Evolutionary conservation across 2,113 vertebrate genomes (phyloP), one percentile per base, ranked within the genome.

Genomic region (Orthonyx spaldingii): DNA sequence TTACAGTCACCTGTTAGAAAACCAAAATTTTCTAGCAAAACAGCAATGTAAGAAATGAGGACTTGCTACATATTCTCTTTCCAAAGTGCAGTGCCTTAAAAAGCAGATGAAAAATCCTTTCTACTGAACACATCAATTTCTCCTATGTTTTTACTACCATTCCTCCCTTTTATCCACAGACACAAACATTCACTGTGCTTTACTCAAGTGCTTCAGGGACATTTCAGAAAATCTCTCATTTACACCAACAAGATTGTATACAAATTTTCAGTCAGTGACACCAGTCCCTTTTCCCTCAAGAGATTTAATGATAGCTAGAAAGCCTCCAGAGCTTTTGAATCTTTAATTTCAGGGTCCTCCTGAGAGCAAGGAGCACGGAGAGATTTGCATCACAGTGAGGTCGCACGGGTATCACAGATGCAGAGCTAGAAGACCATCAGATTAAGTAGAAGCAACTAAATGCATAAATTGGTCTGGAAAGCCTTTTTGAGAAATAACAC

Each of bases 321-420:
- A 89, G 16, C 47, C 44, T 75, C 44, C 0, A 0, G 64, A 91
- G 79, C 75, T 88, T 90, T 44, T 88, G 85, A 84, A 86, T 83
- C 52, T 92, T 89, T 83, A 71, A 95, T 92, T 83, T 74, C 68
- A 93, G 50, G 4, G 46, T 46, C 63, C 33, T 87, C 33, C 55
- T 86, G 90, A 81, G 68, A 93, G 76, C 64, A 88, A 77, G 60
- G 52, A 81, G n/a, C 20, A n/a, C 35, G 2, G 10, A 84, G 49
- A 84, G 16, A 78, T 84, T 70, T 42, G 16, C 42, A 92, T 88
- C 82, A 39, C 68, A 17, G 39, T 14, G 55, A 76, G 22, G 59
- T 64, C 1, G 0, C n/a, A 44, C 0, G 0, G 53, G 9, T 87
- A 39, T 49, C 68, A 47, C 30, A 57, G 44, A 52, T 37, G 71